phyloP scores from a whole-genome alignment of 1,140 invertebrate species.

The Sycophila sp. region DNA sequence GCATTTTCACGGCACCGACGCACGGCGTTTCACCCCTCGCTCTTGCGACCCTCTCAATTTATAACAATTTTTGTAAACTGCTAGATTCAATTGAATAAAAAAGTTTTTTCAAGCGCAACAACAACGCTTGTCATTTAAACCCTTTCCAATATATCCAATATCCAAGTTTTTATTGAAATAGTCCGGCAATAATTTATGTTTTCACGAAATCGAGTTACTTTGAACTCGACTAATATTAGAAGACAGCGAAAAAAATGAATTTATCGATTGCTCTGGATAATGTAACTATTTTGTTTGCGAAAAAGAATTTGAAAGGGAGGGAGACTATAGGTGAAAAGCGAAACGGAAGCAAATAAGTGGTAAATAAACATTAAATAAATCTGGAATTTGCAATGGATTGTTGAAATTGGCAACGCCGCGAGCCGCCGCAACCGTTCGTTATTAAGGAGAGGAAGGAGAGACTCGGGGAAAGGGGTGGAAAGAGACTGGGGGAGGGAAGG shows the following conservation, averaged over 20 bases:
- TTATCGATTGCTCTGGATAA: no score
- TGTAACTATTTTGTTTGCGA: no score
- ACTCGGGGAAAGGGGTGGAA: conserved; percentile 11
- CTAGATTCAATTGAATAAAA: no score
- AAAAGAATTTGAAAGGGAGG: neutral
- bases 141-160: no score
- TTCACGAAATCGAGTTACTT: no score
- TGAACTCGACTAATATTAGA: no score
- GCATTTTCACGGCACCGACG: conserved; percentile 42
- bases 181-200: no score
- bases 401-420: conserved; percentile 36
- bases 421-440: conserved; percentile 15
- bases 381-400: conserved; percentile 37
- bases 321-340: conserved; percentile 6
- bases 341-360: conserved; percentile 20
- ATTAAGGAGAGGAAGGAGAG: conserved; percentile 33
- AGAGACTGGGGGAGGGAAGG: conserved; percentile 43
- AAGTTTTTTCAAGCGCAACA: no score
- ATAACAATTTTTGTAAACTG: no score
- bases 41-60: neutral
- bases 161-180: no score
- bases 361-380: conserved; percentile 39
- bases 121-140: no score
- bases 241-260: no score
- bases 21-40: neutral